Evolutionary conservation across 2,113 vertebrate genomes (phyloP).

Genomic region (Semnornis frantzii): DNA sequence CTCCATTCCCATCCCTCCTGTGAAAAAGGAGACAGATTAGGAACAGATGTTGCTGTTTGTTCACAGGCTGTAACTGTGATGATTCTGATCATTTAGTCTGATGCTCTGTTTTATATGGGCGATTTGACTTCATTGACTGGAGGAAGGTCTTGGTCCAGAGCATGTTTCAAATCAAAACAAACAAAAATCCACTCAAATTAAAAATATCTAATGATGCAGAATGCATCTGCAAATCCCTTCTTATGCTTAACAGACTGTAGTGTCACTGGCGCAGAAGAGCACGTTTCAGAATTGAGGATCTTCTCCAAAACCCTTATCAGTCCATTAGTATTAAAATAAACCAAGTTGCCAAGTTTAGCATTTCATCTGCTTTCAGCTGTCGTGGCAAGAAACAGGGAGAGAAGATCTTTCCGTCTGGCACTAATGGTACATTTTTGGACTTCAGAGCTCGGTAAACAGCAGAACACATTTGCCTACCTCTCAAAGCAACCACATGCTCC

Average conservation of each 20-base stretch:
- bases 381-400: background rate
- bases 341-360: background rate
- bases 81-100: background rate
- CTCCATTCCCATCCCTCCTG: background rate
- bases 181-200: background rate
- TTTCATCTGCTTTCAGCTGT: background rate
- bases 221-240: background rate
- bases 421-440: background rate
- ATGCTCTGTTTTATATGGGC: background rate
- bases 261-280: background rate
- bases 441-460: conserved; percentile 7
- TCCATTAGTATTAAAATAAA: background rate
- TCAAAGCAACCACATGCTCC: background rate
- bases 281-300: background rate
- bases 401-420: background rate
- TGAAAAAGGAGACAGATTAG: conserved; percentile 35
- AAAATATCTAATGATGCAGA: background rate
- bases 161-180: background rate
- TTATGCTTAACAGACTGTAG: background rate
- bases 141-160: background rate
- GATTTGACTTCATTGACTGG: background rate
- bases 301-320: background rate
- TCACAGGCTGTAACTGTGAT: conserved; percentile 20
- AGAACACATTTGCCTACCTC: background rate
- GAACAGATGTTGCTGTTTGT: conserved; percentile 48